Evolutionary conservation across 1,140 invertebrate genomes (phyloP), one percentile per base, ranked within the genome.

Genomic region (Tachypleus tridentatus): DNA sequence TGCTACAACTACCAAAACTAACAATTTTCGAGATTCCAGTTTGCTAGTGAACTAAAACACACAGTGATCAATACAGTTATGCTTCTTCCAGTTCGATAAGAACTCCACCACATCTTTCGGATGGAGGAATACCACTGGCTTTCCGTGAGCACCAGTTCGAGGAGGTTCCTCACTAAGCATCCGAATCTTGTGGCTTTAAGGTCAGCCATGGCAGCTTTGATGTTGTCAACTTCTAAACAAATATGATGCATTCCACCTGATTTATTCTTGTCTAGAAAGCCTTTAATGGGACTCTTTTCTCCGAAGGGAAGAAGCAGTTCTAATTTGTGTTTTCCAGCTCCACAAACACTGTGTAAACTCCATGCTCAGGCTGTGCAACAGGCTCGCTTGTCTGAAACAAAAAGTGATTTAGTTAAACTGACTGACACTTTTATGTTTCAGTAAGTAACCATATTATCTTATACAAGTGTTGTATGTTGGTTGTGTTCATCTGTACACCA

Each of bases 31-130:
- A 29, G 29, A 29, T 29, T 29, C 29, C n/a, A 2, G 29, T 29
- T 29, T 29, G 29, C 29, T 29, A 29, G 29, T 29, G 29, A 29
- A 29, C 29, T 29, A 29, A 29, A 29, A 29, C 29, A 29, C 29
- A 29, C 29, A 29, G 29, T 29, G 2, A 29, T 29, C 29, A 29
- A 29, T 29, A 29, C 29, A 29, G 2, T 74, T 76, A 83, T 7
- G 74, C 78, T 74, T 85, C 75, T 73, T 86, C 84, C 10, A 86
- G 72, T 71, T 86, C 84, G n/a, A 85, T 76, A 10, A 86, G 72
- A 8, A 85, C 82, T 50, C 84, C 85, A 69, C 79, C 78, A 73
- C 84, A 85, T 86, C 84, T 72, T 85, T 86, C 4, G 85, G 84
- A 73, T 86, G 84, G 4, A 86, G 76, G 73, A 86, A 86, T 3